Percentiles rank a stretch among this genome's conserved stretches.
These are phyloP conservation scores for Desmodus rotundus DNA, from an alignment of 2,113 vertebrate genomes.

Conservation along the genomic window DNA sequence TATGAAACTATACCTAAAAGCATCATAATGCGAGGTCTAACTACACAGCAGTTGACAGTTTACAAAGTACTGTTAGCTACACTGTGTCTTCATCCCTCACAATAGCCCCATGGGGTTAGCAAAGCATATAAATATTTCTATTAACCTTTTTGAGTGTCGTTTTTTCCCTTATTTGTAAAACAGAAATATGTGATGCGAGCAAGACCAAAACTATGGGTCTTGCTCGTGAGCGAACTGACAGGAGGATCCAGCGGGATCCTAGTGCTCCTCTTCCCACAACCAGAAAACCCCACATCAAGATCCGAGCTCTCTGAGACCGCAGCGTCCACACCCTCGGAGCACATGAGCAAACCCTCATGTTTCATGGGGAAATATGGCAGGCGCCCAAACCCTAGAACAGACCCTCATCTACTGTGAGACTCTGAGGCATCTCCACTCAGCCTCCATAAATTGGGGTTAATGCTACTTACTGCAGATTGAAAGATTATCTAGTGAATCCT, in stretches of 20 bases:
- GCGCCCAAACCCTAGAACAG: not conserved
- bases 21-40: not conserved
- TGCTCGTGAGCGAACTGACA: not conserved
- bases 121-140: not conserved
- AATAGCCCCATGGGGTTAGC: not conserved
- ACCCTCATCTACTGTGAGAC: not conserved
- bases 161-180: conserved; percentile 18
- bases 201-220: not conserved
- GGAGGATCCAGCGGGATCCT: not conserved
- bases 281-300: not conserved
- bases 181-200: not conserved
- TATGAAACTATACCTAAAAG: not conserved
- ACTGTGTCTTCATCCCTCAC: not conserved
- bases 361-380: not conserved
- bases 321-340: not conserved
- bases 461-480: conserved; percentile 35
- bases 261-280: not conserved
- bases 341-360: not conserved
- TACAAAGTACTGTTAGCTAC: not conserved
- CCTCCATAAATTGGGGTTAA: conserved; percentile 43
- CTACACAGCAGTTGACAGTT: not conserved
- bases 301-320: not conserved
- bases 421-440: conserved; percentile 1
- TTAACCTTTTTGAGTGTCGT: not conserved
- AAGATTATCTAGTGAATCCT: conserved; percentile 58